phyloP scores from a whole-genome alignment of 2,797 vertebrate species.

The Sebastolobus altivelis region DNA sequence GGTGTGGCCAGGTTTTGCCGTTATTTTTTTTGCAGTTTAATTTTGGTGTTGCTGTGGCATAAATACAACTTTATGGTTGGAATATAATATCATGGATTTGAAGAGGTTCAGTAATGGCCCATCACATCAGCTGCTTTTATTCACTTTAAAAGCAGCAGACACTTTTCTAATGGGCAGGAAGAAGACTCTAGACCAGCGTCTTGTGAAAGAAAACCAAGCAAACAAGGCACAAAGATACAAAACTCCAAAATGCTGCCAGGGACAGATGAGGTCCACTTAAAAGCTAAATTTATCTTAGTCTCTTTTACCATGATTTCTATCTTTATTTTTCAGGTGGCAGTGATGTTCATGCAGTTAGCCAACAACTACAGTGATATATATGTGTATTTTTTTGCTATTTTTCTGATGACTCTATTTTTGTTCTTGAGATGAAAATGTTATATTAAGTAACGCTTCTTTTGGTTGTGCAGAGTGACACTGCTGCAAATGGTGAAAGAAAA shows the following conservation, averaged over 20 bases:
- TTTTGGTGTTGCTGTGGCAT: background rate
- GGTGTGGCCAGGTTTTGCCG: too few species aligned
- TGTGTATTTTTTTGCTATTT: background rate
- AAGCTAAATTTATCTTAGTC: background rate
- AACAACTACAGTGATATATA: background rate
- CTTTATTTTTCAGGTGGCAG: background rate
- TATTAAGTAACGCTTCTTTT: background rate
- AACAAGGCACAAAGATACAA: slow-evolving; percentile 15
- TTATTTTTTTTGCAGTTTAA: too few species aligned
- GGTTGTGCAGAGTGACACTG: background rate
- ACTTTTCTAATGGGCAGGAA: slow-evolving; percentile 34
- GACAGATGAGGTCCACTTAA: slow-evolving; percentile 2
- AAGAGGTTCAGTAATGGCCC: slow-evolving; percentile 40
- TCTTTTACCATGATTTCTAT: background rate
- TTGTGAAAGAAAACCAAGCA: slow-evolving; percentile 35
- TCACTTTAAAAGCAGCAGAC: slow-evolving; percentile 39
- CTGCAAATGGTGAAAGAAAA: background rate
- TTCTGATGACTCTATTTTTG: background rate
- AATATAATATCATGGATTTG: slow-evolving; percentile 33
- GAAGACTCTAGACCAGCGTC: slow-evolving; percentile 3
- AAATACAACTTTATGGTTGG: slow-evolving; percentile 16
- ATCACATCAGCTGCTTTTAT: slow-evolving; percentile 45
- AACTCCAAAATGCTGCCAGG: slow-evolving; percentile 23
- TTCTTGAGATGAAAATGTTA: background rate
- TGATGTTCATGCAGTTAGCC: background rate